Evolutionary conservation across 2,113 vertebrate genomes (phyloP).

Genomic region (Beaufortia kweichowensis): DNA sequence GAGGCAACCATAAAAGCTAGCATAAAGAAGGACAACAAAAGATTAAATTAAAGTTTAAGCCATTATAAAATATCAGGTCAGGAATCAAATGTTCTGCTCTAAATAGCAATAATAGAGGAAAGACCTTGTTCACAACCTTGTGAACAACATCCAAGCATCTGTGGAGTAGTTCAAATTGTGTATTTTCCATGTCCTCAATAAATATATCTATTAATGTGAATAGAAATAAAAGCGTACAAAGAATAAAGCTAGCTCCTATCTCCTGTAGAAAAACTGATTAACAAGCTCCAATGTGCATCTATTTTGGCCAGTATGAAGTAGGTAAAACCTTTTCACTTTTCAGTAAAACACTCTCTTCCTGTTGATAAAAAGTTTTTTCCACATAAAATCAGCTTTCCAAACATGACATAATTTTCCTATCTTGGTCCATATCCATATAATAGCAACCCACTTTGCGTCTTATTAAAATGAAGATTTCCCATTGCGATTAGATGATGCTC

Average conservation of each 20-base stretch:
- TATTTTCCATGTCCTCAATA: no score
- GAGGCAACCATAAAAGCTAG: not conserved
- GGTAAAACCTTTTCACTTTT: not conserved
- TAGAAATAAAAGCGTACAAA: no score
- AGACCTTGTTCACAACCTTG: not conserved
- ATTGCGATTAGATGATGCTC: slow-evolving; percentile 18
- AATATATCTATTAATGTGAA: not conserved
- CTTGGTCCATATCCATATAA: not conserved
- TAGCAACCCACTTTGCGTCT: not conserved
- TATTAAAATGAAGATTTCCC: not conserved
- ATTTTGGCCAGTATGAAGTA: not conserved
- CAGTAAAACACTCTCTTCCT: not conserved
- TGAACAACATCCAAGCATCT: not conserved
- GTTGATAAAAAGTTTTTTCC: not conserved
- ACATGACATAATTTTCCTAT: not conserved
- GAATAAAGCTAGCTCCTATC: not conserved
- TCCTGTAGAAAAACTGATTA: not conserved
- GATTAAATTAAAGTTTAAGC: not conserved
- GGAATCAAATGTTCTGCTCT: not conserved
- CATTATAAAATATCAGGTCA: not conserved
- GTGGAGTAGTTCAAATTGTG: not conserved
- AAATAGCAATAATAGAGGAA: not conserved
- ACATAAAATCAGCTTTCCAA: not conserved
- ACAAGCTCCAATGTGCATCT: no score
- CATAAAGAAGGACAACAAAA: no score